These are phyloP conservation scores for Drosophila kanapiae DNA, from an alignment of 1,140 invertebrate genomes.

Conservation along the genomic window DNA sequence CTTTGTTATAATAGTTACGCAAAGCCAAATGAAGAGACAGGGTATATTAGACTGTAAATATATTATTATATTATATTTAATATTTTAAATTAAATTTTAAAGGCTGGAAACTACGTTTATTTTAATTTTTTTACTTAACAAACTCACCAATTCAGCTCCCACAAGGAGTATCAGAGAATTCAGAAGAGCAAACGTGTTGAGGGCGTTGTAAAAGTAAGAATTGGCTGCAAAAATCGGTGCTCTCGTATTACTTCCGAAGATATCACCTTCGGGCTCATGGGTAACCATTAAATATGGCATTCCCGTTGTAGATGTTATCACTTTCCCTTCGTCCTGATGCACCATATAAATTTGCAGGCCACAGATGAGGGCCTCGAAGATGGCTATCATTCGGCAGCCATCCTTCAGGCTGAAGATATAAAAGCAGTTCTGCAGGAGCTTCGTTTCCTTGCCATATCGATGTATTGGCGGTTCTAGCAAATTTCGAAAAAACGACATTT, in stretches of 20 bases:
- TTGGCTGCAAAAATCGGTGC: background rate
- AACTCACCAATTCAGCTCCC: constrained; percentile 46
- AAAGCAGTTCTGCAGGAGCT: constrained; percentile 37
- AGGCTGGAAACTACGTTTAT: too few species aligned
- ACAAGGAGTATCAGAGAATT: constrained; percentile 19
- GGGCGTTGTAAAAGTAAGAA: background rate
- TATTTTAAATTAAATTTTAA: too few species aligned
- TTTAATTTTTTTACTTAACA: too few species aligned
- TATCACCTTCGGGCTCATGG: constrained; percentile 1
- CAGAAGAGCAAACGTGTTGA: constrained; percentile 10
- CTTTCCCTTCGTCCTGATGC: background rate
- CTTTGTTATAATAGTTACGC: background rate
- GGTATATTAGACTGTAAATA: constrained; percentile 27
- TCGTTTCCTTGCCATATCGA: background rate
- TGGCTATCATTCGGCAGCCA: constrained; percentile 58
- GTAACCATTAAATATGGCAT: background rate
- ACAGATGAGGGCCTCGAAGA: constrained; percentile 23
- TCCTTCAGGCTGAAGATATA: constrained; percentile 32
- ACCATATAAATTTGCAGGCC: constrained; percentile 15
- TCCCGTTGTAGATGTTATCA: background rate
- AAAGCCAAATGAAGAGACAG: constrained; percentile 46
- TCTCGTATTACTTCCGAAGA: background rate
- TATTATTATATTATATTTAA: too few species aligned
- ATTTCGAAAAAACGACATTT: constrained; percentile 37
- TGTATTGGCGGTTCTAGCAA: background rate